Evolutionary conservation across 2,797 vertebrate genomes (phyloP), one percentile per base, ranked within the genome.

Genomic region (Acestrorhynchus altus): DNA sequence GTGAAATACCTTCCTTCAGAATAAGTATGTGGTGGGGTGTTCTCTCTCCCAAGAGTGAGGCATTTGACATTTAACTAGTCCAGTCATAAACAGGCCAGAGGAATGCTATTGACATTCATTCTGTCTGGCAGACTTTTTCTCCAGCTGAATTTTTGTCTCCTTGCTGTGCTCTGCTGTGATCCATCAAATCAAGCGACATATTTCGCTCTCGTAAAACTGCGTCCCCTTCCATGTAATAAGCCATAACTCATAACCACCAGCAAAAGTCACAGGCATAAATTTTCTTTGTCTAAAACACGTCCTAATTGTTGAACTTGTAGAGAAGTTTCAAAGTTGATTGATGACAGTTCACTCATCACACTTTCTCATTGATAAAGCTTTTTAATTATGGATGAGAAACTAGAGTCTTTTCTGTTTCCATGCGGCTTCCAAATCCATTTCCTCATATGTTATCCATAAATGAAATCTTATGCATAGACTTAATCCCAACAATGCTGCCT

Each of bases 11-110:
- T 89, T 67, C 67, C 83, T 82, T 73, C 42, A 78, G 74, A 63
- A 28, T 44, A 22, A 24, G 67, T 76, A 42, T 74, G 31, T 60
- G 51, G 69, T 72, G 59, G 59, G 65, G 68, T 80, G 35, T 44
- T 69, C 28, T 76, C 74, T 52, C 63, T 84, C 85, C 85, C 78
- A 15, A 0, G 83, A 87, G 81, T 74, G 74, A 18, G 80, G 82
- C 82, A 40, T 87, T 86, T 93, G 90, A 92, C 92, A 92, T 93
- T 93, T 92, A 90, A 88, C 86, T 78, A 80, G 65, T 67, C 72
- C 61, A 42, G 85, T 85, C 76, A 75, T 88, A 88, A 91, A 91
- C 88, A 85, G 85, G 80, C 79, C 79, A 52, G 82, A 80, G 86
- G 87, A 90, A 91, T 89, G 85, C 79, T 85, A 85, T 76, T 86